These are phyloP conservation scores for Terrapene triunguis DNA, from an alignment of 2,113 vertebrate species.

Conservation along the genomic window DNA sequence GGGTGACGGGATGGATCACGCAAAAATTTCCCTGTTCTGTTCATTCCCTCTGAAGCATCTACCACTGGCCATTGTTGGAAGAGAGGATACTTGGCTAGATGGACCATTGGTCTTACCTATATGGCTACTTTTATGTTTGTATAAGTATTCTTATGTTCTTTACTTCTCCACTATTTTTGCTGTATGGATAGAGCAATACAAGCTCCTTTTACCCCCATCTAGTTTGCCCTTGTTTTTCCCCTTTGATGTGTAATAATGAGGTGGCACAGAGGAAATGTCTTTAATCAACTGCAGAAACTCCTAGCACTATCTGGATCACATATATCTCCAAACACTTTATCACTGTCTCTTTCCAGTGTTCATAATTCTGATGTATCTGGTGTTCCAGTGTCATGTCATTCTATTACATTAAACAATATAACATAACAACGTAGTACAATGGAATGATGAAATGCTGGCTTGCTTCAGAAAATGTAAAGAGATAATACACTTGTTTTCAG, in stretches of 20 bases:
- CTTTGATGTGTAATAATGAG: conserved; percentile 70
- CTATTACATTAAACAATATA: conserved; percentile 74
- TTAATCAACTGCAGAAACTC: conserved; percentile 73
- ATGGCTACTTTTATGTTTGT: not conserved
- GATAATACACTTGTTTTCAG: conserved; percentile 68
- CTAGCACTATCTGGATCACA: conserved; percentile 56
- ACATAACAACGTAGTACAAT: conserved; percentile 39
- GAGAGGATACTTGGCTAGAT: not conserved
- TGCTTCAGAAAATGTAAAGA: conserved; percentile 66
- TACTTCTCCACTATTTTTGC: not conserved
- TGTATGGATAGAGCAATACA: not conserved
- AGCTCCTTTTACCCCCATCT: not conserved
- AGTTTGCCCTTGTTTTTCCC: conserved; percentile 54
- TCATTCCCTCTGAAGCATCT: not conserved
- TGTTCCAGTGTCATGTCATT: conserved; percentile 61
- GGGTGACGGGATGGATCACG: not conserved
- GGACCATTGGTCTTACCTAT: not conserved
- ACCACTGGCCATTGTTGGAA: not conserved
- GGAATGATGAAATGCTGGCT: conserved; percentile 60
- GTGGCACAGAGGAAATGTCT: conserved; percentile 48
- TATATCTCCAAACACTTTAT: conserved; percentile 65
- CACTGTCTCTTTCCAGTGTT: conserved; percentile 64
- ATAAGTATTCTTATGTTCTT: not conserved
- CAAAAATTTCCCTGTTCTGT: not conserved
- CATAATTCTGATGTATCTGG: conserved; percentile 73